Conservation (phyloP, 2,113 vertebrate species). For the Gambusia affinis region DNA sequence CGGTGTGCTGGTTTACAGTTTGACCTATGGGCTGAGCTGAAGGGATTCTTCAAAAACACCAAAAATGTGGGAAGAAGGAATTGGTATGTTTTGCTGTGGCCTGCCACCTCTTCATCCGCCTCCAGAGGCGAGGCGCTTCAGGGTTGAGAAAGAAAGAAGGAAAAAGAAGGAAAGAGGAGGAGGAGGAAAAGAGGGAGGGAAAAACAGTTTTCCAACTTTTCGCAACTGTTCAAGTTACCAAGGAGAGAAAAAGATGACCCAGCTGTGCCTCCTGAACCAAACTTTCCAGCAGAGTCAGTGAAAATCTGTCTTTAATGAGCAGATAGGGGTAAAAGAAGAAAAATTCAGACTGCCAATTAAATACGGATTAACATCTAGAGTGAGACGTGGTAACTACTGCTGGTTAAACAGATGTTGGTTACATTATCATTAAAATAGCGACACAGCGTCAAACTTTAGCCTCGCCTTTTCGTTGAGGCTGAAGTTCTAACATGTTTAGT, state of each 20-base stretch:
- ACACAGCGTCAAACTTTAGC: background rate
- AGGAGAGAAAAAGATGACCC: slow-evolving; percentile 47
- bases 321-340: slow-evolving; percentile 17
- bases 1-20: slow-evolving; percentile 7
- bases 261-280: slow-evolving; percentile 54
- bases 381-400: background rate
- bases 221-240: slow-evolving; percentile 56
- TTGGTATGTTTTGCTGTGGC: slow-evolving; percentile 19
- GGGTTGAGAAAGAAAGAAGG: slow-evolving; percentile 7
- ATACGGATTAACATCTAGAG: background rate
- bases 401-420: slow-evolving; percentile 1
- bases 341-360: slow-evolving; percentile 11
- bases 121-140: slow-evolving; percentile 36
- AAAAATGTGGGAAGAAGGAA: slow-evolving; percentile 22
- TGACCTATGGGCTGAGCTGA: slow-evolving; percentile 36
- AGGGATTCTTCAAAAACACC: slow-evolving; percentile 19
- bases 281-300: slow-evolving; percentile 17
- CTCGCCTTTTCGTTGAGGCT: background rate
- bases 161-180: slow-evolving; percentile 28
- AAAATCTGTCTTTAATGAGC: background rate
- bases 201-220: slow-evolving; percentile 39
- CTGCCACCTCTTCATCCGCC: slow-evolving; percentile 45
- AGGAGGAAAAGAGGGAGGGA: background rate
- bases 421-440: background rate
- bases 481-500: background rate